Conservation (phyloP, 2,888 invertebrate genomes). For the Meganola albula region DNA sequence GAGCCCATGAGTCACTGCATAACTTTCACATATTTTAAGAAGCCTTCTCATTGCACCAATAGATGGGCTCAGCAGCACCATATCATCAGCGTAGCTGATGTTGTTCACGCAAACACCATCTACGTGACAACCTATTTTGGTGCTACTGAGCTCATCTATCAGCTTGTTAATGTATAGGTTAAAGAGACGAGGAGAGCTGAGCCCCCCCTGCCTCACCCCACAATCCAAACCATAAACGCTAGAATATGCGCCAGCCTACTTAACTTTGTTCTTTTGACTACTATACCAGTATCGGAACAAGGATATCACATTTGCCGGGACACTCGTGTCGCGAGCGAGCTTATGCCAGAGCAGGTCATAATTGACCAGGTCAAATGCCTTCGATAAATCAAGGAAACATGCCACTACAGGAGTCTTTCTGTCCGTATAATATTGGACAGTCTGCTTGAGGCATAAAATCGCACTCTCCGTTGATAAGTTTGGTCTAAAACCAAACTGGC, state of each 20-base stretch:
- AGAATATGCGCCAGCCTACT: background rate
- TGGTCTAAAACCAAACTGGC: constrained; percentile 3
- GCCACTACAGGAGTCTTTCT: constrained; percentile 4
- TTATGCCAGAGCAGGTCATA: constrained; percentile 12
- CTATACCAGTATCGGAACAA: constrained; percentile 4
- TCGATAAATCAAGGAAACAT: constrained; percentile 7
- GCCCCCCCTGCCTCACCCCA: constrained; percentile 2
- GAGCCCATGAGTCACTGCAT: background rate
- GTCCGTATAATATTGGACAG: constrained; percentile 9
- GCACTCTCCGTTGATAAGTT: constrained; percentile 9
- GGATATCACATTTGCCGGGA: constrained; percentile 5
- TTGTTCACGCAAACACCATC: no score
- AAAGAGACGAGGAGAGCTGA: constrained; percentile 1
- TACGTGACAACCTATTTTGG: no score
- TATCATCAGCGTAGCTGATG: background rate
- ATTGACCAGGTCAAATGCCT: constrained; percentile 9
- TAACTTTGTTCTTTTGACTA: constrained; percentile 1
- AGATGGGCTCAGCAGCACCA: background rate
- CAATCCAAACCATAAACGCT: background rate
- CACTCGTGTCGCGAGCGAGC: constrained; percentile 4
- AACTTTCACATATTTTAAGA: background rate
- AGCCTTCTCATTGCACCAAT: background rate
- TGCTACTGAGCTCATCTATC: background rate
- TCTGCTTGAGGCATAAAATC: constrained; percentile 12
- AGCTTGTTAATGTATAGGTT: constrained; percentile 1